Evolutionary conservation across 2,888 invertebrate genomes (phyloP).

Genomic region (Metallyticus violacea): DNA sequence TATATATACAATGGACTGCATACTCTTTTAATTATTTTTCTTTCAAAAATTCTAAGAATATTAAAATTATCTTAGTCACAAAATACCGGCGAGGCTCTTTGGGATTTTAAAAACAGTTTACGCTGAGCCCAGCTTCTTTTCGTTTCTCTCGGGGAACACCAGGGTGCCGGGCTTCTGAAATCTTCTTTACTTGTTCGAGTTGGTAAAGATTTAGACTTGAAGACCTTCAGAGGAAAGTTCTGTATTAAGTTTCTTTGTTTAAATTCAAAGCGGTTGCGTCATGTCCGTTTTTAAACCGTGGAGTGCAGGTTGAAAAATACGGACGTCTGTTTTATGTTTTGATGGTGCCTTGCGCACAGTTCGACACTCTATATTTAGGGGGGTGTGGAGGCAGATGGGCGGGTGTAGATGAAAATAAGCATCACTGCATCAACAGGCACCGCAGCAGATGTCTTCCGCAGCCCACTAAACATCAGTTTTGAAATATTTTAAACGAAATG

Average conservation of each 20-base stretch:
- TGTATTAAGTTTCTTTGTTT: neutral
- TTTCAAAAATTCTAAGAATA: too few relatives aligned
- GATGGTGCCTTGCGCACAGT: neutral
- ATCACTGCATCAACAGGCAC: neutral
- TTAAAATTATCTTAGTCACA: too few relatives aligned
- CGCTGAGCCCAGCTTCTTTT: neutral
- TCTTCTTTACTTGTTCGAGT: neutral
- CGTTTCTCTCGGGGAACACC: too few relatives aligned
- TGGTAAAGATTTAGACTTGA: neutral
- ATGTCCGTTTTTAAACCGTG: neutral
- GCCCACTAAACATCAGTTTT: neutral
- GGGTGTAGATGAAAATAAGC: neutral
- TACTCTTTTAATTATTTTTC: too few relatives aligned
- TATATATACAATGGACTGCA: too few relatives aligned
- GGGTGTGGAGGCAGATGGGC: neutral
- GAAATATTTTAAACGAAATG: neutral
- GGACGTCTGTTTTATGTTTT: neutral
- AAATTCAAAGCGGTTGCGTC: neutral
- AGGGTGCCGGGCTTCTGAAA: neutral
- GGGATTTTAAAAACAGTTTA: too few relatives aligned
- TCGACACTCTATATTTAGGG: neutral
- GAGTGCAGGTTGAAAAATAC: neutral
- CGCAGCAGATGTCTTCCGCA: neutral
- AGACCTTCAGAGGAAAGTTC: neutral
- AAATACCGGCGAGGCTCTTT: too few relatives aligned